Conservation (phyloP, 2,797 vertebrate species). For the Acanthurus leucopareius region DNA sequence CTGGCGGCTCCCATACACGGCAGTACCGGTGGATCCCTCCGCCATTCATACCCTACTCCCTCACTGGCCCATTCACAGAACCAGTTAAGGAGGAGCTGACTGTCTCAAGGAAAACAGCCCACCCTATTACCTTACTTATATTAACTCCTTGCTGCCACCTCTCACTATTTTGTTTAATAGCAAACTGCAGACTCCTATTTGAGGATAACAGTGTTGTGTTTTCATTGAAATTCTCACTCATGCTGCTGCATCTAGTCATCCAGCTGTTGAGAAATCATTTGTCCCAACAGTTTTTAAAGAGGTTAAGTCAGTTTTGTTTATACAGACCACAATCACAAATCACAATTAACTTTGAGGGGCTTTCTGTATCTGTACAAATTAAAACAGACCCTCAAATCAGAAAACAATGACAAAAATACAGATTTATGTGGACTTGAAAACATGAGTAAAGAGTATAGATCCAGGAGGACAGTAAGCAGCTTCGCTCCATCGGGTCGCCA, state of each 20-base stretch:
- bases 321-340: neutral
- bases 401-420: neutral
- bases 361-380: neutral
- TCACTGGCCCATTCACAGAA: slow-evolving; percentile 86
- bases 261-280: neutral
- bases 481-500: neutral
- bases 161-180: slow-evolving; percentile 2
- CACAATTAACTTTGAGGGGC: neutral
- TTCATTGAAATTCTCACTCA: neutral
- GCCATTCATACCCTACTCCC: slow-evolving; percentile 83
- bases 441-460: neutral
- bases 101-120: slow-evolving; percentile 77
- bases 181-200: neutral
- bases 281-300: neutral
- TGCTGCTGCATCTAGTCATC: neutral
- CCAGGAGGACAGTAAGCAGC: neutral
- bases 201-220: neutral
- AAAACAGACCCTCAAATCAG: neutral
- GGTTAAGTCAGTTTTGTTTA: neutral
- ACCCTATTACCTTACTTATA: slow-evolving; percentile 74
- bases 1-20: slow-evolving; percentile 68
- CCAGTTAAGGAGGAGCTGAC: slow-evolving; percentile 80
- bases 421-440: neutral
- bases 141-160: slow-evolving; percentile 72
- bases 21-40: slow-evolving; percentile 76